These are phyloP conservation scores for Thymelicus lineola DNA, from an alignment of 2,888 invertebrate species.

Conservation along the genomic window DNA sequence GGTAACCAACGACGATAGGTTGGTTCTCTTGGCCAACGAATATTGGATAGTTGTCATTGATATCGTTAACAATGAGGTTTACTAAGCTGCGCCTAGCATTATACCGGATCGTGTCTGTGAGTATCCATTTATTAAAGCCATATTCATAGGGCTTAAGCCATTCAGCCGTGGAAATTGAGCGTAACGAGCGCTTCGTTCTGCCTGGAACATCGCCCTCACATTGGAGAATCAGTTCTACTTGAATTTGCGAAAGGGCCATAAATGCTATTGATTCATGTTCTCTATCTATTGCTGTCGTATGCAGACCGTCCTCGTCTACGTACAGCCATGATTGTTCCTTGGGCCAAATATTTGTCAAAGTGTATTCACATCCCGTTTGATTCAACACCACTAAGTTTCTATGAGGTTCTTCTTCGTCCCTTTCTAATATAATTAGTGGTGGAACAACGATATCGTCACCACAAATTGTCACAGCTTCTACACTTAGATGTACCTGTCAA, in stretches of 20 bases:
- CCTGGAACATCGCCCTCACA: conserved; percentile 56
- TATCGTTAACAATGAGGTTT: conserved; percentile 80
- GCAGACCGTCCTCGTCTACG: conserved; percentile 67
- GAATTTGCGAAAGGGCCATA: conserved; percentile 78
- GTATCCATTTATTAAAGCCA: conserved; percentile 70
- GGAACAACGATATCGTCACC: conserved; percentile 54
- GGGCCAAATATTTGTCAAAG: conserved; percentile 71
- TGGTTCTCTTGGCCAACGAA: conserved; percentile 68
- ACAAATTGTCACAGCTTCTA: conserved; percentile 58
- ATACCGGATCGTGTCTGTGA: conserved; percentile 68
- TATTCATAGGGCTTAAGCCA: conserved; percentile 67
- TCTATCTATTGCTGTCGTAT: conserved; percentile 69
- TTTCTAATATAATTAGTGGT: conserved; percentile 69
- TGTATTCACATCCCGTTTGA: conserved; percentile 61
- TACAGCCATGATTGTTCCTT: conserved; percentile 70
- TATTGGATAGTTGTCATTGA: conserved; percentile 81
- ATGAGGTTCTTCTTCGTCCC: conserved; percentile 71
- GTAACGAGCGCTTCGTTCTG: conserved; percentile 61
- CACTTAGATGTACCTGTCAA: conserved; percentile 63
- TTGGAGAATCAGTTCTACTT: conserved; percentile 70
- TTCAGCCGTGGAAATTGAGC: conserved; percentile 45
- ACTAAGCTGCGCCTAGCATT: conserved; percentile 71
- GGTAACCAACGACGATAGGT: conserved; percentile 78
- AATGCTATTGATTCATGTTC: conserved; percentile 75
- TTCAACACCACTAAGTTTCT: conserved; percentile 61